Percentiles rank a stretch among this genome's conserved stretches.
Evolutionary conservation across 1,140 invertebrate genomes (phyloP).

Genomic region (Cyclina sinensis): DNA sequence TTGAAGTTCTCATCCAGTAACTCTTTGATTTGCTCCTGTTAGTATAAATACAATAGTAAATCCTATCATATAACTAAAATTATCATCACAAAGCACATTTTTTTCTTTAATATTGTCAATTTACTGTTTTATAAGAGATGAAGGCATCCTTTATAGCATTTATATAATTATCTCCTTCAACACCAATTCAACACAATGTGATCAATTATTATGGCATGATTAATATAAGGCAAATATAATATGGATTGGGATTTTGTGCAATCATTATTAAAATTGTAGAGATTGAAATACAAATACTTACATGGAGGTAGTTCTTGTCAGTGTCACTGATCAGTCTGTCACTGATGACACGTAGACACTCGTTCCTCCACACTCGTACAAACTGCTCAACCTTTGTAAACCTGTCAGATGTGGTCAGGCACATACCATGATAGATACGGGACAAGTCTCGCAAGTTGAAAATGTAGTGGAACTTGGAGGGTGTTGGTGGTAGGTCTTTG

Average conservation of each 20-base stretch:
- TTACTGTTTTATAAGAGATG: too few species aligned
- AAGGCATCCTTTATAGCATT: too few species aligned
- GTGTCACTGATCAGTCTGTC: conserved; percentile 93
- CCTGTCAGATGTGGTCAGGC: conserved; percentile 90
- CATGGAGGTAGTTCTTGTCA: conserved; percentile 86
- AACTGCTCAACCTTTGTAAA: conserved; percentile 91
- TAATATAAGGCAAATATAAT: too few species aligned
- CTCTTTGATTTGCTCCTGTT: conserved; percentile 79
- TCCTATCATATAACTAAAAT: too few species aligned
- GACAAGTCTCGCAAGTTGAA: conserved; percentile 97
- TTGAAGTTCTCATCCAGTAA: conserved; percentile 85
- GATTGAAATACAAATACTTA: conserved; percentile 74
- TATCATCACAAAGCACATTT: too few species aligned
- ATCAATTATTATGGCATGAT: too few species aligned
- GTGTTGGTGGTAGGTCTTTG: conserved; percentile 94
- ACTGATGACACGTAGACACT: conserved; percentile 94
- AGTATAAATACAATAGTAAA: too few species aligned
- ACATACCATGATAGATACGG: conserved; percentile 92
- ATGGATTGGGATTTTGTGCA: too few species aligned
- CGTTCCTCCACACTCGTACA: conserved; percentile 95
- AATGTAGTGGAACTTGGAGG: conserved; percentile 97
- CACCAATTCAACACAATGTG: too few species aligned
- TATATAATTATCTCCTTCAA: too few species aligned
- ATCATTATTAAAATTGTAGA: too few species aligned
- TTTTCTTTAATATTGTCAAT: too few species aligned